Percentiles rank a stretch among this genome's conserved stretches.
Conservation (phyloP, 2,797 vertebrate genomes). For the Limnodromus scolopaceus region DNA sequence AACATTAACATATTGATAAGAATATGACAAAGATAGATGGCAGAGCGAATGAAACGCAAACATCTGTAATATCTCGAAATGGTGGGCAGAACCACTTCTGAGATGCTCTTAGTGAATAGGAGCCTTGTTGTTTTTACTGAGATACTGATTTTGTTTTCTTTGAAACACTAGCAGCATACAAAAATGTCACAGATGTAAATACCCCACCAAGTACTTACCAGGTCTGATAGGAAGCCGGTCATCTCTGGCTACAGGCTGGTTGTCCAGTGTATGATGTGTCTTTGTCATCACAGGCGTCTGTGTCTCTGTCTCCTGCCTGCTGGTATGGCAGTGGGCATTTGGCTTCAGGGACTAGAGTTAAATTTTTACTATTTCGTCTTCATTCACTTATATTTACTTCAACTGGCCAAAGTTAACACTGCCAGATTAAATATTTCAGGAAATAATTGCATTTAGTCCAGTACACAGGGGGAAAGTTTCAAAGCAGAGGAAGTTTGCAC, state of each 20-base stretch:
- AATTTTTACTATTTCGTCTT: slow-evolving; percentile 51
- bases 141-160: neutral
- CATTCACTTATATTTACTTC: neutral
- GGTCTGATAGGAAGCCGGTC: slow-evolving; percentile 26
- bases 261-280: neutral
- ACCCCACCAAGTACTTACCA: slow-evolving; percentile 24
- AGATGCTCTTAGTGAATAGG: neutral
- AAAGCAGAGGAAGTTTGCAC: neutral
- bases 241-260: neutral
- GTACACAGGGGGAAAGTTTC: neutral
- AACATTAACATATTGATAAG: neutral
- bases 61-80: neutral
- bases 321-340: neutral
- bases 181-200: neutral
- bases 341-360: slow-evolving; percentile 25
- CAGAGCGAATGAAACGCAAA: neutral
- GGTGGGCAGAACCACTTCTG: neutral
- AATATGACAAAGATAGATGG: neutral
- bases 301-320: neutral
- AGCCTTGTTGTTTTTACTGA: neutral
- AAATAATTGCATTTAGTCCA: slow-evolving; percentile 19
- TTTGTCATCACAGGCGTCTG: slow-evolving; percentile 14
- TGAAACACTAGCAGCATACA: neutral
- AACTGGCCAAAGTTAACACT: slow-evolving; percentile 37
- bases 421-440: slow-evolving; percentile 54